Evolutionary conservation across 2,113 vertebrate species (phyloP).

Genomic region (Gymnobelideus leadbeateri): DNA sequence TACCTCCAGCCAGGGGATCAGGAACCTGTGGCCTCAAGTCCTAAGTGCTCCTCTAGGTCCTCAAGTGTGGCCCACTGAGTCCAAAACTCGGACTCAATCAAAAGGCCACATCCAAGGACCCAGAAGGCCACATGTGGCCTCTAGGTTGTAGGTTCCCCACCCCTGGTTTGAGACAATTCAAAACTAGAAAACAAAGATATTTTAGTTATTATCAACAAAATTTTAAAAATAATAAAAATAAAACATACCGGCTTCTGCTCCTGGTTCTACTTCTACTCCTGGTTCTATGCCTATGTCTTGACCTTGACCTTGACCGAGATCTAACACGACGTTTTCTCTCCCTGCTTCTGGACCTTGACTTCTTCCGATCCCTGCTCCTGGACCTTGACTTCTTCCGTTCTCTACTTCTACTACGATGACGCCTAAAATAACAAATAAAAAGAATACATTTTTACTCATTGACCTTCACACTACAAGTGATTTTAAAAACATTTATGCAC

Average conservation of each 20-base stretch:
- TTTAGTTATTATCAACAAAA: no score
- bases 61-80: no score
- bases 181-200: no score
- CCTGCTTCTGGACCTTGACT: slow-evolving; percentile 91
- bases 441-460: not conserved
- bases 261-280: slow-evolving; percentile 93
- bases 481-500: not conserved
- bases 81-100: no score
- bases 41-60: no score
- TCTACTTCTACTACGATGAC: slow-evolving; percentile 93
- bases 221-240: not conserved
- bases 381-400: slow-evolving; percentile 90
- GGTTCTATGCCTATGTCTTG: slow-evolving; percentile 93
- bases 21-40: no score
- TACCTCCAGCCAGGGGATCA: no score
- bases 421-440: slow-evolving; percentile 84
- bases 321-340: slow-evolving; percentile 93
- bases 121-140: no score
- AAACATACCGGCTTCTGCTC: slow-evolving; percentile 94
- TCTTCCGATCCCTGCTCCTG: slow-evolving; percentile 90
- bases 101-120: no score
- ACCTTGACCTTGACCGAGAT: slow-evolving; percentile 93
- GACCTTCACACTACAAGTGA: not conserved
- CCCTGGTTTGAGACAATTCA: not conserved
- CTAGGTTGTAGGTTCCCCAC: no score